Conservation (phyloP, 2,888 invertebrate genomes). For the Diarsia dahlii region DNA sequence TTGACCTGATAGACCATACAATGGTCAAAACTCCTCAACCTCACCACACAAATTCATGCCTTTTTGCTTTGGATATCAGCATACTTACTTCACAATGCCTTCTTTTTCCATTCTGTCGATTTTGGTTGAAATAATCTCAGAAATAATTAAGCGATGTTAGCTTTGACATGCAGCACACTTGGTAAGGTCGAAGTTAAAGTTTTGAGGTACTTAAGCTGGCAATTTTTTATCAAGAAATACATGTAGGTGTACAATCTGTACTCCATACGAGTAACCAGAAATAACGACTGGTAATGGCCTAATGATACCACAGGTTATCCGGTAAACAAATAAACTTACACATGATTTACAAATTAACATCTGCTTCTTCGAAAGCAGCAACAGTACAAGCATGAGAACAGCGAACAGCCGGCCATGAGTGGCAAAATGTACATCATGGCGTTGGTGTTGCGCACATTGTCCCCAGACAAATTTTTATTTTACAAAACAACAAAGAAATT, state of each 20-base stretch:
- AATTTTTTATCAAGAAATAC: no score
- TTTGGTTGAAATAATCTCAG: no score
- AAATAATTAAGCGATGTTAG: no score
- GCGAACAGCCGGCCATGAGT: constrained; percentile 72
- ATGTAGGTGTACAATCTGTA: no score
- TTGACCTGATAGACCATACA: background rate
- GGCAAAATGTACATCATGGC: constrained; percentile 78
- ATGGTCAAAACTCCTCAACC: background rate
- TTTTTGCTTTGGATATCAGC: background rate
- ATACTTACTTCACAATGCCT: background rate
- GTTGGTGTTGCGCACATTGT: constrained; percentile 36
- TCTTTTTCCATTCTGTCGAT: no score
- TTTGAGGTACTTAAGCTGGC: no score
- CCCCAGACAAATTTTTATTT: constrained; percentile 1
- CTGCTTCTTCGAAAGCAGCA: constrained; percentile 58
- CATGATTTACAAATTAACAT: constrained; percentile 41
- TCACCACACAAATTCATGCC: background rate
- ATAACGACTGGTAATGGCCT: no score
- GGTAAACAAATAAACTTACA: constrained; percentile 15
- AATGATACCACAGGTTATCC: background rate
- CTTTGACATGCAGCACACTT: no score
- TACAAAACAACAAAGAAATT: constrained; percentile 8
- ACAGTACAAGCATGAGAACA: constrained; percentile 65
- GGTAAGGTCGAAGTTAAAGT: no score
- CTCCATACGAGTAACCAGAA: no score